phyloP scores from a whole-genome alignment of 2,888 invertebrate species.

The Tryphoninae sp. region DNA sequence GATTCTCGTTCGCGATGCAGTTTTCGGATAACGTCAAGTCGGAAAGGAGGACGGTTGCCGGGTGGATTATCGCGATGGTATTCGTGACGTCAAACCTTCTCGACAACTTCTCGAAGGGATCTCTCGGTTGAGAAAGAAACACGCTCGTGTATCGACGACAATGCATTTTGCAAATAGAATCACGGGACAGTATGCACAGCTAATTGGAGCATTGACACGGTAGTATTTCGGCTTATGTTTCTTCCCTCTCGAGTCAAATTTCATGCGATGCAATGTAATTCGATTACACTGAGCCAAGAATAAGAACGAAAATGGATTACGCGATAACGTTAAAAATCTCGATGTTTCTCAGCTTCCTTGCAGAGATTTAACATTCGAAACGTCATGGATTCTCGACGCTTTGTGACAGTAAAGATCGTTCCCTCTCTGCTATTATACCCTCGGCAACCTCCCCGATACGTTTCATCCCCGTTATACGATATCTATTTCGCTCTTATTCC shows the following conservation, averaged over 20 bases:
- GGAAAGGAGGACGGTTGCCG: constrained; percentile 28
- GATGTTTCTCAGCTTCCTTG: constrained; percentile 1
- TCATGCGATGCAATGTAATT: neutral
- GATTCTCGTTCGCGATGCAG: constrained; percentile 48
- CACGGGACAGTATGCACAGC: neutral
- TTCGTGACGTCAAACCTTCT: constrained; percentile 34
- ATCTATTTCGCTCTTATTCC: constrained; percentile 29
- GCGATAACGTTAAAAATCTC: constrained; percentile 19
- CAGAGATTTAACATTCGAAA: constrained; percentile 21
- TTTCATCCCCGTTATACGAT: constrained; percentile 6
- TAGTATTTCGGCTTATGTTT: neutral
- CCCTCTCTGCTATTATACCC: constrained; percentile 19
- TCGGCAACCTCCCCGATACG: constrained; percentile 14
- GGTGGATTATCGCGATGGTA: constrained; percentile 48
- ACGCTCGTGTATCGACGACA: neutral
- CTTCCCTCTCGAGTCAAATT: neutral
- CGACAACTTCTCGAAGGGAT: neutral
- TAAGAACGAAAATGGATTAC: neutral
- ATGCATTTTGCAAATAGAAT: neutral
- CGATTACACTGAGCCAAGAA: neutral
- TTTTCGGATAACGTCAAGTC: constrained; percentile 60
- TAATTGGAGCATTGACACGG: constrained; percentile 8
- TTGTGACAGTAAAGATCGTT: constrained; percentile 8
- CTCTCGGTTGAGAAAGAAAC: neutral
- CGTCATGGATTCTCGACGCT: constrained; percentile 18